Evolutionary conservation across 2,888 invertebrate species (phyloP).

Genomic region (Megastigmus dorsalis): DNA sequence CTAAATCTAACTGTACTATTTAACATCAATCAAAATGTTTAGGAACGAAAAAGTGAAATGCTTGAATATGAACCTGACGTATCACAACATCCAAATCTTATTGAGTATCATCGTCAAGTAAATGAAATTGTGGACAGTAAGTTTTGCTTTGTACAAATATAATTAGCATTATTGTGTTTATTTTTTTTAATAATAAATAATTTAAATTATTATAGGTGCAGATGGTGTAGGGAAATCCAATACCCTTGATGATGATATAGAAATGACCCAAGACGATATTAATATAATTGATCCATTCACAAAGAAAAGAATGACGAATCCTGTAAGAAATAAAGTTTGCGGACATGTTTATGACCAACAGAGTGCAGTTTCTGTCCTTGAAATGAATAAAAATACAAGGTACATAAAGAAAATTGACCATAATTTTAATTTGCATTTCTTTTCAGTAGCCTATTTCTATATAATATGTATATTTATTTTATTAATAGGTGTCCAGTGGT

Average conservation of each 20-base stretch:
- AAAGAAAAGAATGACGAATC: conserved; percentile 67
- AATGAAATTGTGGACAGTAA: conserved; percentile 58
- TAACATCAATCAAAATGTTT: conserved; percentile 25
- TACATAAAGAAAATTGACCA: conserved; percentile 41
- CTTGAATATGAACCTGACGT: conserved; percentile 49
- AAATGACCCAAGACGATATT: conserved; percentile 59
- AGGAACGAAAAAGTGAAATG: conserved; percentile 58
- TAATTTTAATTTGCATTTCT: conserved; percentile 6
- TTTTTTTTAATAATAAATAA: neutral
- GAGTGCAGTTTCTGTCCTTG: conserved; percentile 62
- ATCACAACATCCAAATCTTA: conserved; percentile 48
- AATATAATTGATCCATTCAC: conserved; percentile 70
- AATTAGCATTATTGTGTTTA: neutral
- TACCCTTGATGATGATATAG: conserved; percentile 61
- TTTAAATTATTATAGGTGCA: conserved; percentile 26
- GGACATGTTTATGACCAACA: conserved; percentile 69
- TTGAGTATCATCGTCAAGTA: conserved; percentile 57
- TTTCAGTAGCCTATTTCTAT: neutral
- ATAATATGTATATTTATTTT: neutral
- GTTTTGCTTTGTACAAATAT: neutral
- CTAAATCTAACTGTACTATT: neutral
- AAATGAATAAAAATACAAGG: conserved; percentile 64
- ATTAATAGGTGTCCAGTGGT: conserved; percentile 67
- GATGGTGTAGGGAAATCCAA: conserved; percentile 29
- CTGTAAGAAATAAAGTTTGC: conserved; percentile 67